Percentiles rank a stretch among this genome's conserved stretches.
Evolutionary conservation across 1,140 invertebrate species (phyloP).

Genomic region (Adelges cooleyi): DNA sequence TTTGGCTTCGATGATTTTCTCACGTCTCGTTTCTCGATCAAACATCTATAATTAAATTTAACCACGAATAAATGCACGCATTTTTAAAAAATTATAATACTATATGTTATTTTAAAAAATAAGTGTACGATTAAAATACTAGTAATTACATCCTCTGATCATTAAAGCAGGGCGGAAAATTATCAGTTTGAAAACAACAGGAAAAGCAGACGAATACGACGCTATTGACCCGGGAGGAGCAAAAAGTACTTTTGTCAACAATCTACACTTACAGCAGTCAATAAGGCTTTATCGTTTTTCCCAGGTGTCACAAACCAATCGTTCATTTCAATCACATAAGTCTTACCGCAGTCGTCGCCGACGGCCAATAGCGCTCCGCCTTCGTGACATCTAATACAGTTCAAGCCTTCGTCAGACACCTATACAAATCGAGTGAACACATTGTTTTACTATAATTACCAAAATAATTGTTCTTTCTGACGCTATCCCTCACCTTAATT

Average conservation of each 20-base stretch:
- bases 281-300: slow-evolving; percentile 75
- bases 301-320: slow-evolving; percentile 64
- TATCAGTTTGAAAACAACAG: too few species aligned
- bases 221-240: too few species aligned
- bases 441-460: too few species aligned
- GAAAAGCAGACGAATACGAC: too few species aligned
- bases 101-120: neutral
- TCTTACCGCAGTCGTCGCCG: slow-evolving; percentile 69
- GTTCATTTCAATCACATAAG: slow-evolving; percentile 74
- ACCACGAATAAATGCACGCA: neutral
- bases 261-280: slow-evolving; percentile 62
- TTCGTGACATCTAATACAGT: slow-evolving; percentile 51
- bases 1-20: slow-evolving; percentile 83
- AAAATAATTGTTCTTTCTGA: too few species aligned
- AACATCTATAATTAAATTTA: slow-evolving; percentile 48
- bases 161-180: too few species aligned
- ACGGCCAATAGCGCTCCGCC: slow-evolving; percentile 67
- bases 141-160: too few species aligned
- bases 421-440: slow-evolving; percentile 32
- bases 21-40: slow-evolving; percentile 78
- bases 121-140: too few species aligned
- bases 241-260: too few species aligned
- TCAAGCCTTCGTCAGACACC: slow-evolving; percentile 51
- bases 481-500: slow-evolving; percentile 51
- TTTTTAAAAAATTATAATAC: neutral